Conservation (phyloP, 2,797 vertebrate species). For the Enteromius unitaeniatus region DNA sequence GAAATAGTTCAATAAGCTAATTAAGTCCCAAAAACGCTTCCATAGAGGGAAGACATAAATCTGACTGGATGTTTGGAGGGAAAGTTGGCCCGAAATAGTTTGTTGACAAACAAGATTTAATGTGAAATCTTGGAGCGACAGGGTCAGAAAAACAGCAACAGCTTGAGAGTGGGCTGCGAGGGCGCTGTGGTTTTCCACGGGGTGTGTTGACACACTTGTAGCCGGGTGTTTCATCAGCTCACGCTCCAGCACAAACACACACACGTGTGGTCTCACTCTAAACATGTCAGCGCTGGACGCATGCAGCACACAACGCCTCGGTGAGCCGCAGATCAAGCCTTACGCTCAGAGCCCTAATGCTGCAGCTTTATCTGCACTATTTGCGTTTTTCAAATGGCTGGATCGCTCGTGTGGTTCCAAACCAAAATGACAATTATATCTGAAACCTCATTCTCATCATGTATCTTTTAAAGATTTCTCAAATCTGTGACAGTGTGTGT, state of each 20-base stretch:
- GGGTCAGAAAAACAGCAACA: constrained; percentile 67
- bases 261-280: constrained; percentile 53
- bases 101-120: constrained; percentile 77
- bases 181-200: constrained; percentile 50
- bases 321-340: constrained; percentile 1
- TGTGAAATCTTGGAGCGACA: constrained; percentile 59
- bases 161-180: constrained; percentile 59
- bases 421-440: background rate
- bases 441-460: background rate
- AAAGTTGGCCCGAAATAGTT: constrained; percentile 69
- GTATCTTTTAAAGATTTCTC: background rate
- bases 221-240: constrained; percentile 48
- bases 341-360: background rate
- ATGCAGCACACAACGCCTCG: constrained; percentile 8
- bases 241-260: constrained; percentile 36
- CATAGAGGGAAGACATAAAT: constrained; percentile 54
- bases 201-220: constrained; percentile 57
- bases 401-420: constrained; percentile 11
- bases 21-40: background rate
- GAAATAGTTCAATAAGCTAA: constrained; percentile 23
- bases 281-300: constrained; percentile 48
- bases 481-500: background rate
- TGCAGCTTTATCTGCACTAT: constrained; percentile 13
- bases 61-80: constrained; percentile 45
- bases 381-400: constrained; percentile 22